phyloP scores from a whole-genome alignment of 2,113 vertebrate species.

The Cochlearius cochlearius region DNA sequence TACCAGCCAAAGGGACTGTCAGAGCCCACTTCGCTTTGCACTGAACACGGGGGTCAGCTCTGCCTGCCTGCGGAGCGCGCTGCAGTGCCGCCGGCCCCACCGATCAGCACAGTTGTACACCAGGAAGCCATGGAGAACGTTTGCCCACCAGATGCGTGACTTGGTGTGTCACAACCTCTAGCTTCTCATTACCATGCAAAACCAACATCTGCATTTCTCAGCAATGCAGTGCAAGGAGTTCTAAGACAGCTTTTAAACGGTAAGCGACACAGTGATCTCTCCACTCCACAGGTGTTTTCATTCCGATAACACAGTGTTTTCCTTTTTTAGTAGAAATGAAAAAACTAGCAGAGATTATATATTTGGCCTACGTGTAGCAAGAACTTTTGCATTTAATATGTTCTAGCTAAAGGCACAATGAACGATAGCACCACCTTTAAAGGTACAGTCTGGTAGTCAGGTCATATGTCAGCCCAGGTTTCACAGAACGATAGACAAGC shows the following conservation, averaged over 20 bases:
- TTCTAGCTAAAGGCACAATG: background rate
- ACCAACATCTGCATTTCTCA: background rate
- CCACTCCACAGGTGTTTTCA: background rate
- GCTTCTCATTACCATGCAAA: background rate
- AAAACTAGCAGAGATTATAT: background rate
- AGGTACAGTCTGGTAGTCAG: background rate
- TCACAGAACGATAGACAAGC: background rate
- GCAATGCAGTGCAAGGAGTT: background rate
- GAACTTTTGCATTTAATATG: background rate
- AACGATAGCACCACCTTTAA: background rate
- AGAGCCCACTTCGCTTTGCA: background rate
- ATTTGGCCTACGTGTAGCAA: background rate
- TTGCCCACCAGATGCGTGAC: background rate
- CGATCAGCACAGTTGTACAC: rapidly evolving
- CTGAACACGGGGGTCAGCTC: background rate
- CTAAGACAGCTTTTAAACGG: background rate
- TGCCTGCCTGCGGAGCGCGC: background rate
- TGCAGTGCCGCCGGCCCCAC: background rate
- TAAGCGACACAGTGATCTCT: rapidly evolving
- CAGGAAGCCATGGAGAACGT: rapidly evolving
- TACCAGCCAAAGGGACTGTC: background rate
- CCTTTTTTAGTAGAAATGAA: background rate
- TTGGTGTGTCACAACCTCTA: background rate
- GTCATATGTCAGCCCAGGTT: background rate
- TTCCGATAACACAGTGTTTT: background rate